Evolutionary conservation across 2,888 invertebrate genomes (phyloP), one percentile per base, ranked within the genome.

Genomic region (Petrolisthes cinctipes): DNA sequence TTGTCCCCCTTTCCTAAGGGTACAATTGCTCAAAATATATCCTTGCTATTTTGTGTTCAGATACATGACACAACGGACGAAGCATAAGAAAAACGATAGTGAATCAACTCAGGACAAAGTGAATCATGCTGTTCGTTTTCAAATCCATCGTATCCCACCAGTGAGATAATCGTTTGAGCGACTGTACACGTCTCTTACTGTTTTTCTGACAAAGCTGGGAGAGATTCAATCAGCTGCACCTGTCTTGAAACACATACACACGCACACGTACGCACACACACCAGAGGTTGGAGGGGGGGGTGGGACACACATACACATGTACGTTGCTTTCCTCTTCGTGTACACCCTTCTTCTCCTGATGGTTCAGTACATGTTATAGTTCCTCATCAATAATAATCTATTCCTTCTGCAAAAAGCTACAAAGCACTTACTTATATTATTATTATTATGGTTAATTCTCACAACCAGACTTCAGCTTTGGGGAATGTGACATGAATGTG

Each of bases 321-420:
- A 71, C 14, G n/a, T 23, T 71, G n/a, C 23, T 23, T 7, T 56
- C n/a, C 54, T 17, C 78, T 11, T 20, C 78, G 54, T 53, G 54
- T 17, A 20, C 37, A 37, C 37, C 78, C 54, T 79, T 56, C 78
- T 79, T 56, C 78, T 79, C 23, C n/a, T 71, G 61, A 73, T 61
- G 23, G 54, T 78, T 57, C 23, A 56, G 68, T 82, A 83, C 82
- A 83, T 68, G 68, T 83, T 78, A 86, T 86, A n/a, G 86, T 83
- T 83, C 86, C 82, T 82, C 83, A 83, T 80, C 37, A 61, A n/a
- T 37, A 17, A 17, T 78, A 83, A 73, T 83, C 87, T 87, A 87
- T 57, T 83, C 81, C 71, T 82, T 83, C 75, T 82, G 86, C 82
- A 78, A 61, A 86, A 87, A 87, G 87, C 87, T 83, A 87, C 71